Base-by-base conservation (phyloP, 2,888 invertebrate genomes). In the Stomorhina lunata region DNA sequence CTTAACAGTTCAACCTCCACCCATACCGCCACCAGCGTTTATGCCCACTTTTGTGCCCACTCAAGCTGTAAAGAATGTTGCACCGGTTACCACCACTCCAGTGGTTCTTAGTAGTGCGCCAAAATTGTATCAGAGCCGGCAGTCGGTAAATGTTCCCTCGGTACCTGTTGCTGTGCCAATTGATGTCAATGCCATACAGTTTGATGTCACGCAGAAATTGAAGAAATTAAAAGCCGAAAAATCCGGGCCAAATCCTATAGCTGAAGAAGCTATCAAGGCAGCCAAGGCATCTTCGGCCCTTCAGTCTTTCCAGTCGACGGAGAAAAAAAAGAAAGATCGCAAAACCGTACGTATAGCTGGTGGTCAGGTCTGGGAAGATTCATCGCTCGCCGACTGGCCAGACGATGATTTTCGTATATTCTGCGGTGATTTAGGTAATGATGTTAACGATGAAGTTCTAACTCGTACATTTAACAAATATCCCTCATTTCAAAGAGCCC, bases 371-470 rank as follows among this genome's bases (percentile, higher is more conserved):
- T 99, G 99, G 99, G 99, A 99, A 91, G 99, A 99, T 92, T 93
- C 94, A 22, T 97, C 98, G 0, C 91, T 99, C 68, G 92, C 95
- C 17, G 99, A 99, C 89, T 99, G 99, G 99, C 95, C 97, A n/a
- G 96, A 97, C 85, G 98, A 98, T 92, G 99, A 99, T 92, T 99
- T 98, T 92, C 93, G 99, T 84, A 95, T 99, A 92, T 99, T 99
- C 92, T 99, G 99, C 90, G 99, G 99, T n/a, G 99, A 99, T 92
- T 93, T 99, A 55, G 99, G 99, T 15, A 99, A 99, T 91, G 99
- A 99, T 91, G 99, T 99, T 25, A 99, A 98, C 0, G 99, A 99
- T 89, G 99, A 99, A 90, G 94, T 98, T 80, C 92, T 99, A n/a
- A 96, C 96, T 0, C 93, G 99, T 85, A 98, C 99, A 0, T 99